Evolutionary conservation across 2,888 invertebrate species (phyloP), one percentile per base, ranked within the genome.

Genomic region (Cerastis leucographa): DNA sequence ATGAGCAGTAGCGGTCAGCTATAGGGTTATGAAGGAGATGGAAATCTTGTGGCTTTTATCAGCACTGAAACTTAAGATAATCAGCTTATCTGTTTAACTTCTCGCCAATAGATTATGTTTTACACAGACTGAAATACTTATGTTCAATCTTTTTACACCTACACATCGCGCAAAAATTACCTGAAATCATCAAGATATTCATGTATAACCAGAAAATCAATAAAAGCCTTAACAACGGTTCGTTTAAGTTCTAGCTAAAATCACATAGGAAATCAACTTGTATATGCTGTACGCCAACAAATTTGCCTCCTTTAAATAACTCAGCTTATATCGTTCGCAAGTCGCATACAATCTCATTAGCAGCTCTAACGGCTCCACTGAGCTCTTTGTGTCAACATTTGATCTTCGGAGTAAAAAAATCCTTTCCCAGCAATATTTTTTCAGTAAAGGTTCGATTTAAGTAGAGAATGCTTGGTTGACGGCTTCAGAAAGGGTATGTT

Each of bases 401-500:
- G 90, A 91, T 87, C 90, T 89, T 87, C 79, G 74, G 83, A 92
- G 91, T 91, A 35, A 35, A 35, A 35, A 35, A 35, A 35, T 2
- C 1, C 35, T 35, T 2, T 35, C 35, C 35, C 35, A 35, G 35
- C 35, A 35, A 35, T 35, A 35, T 2, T 35, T 35, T 35, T 35
- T 35, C 2, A 3, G 35, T 35, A 35, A 35, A 35, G n/a, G n/a
- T n/a, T n/a, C n/a, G n/a, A n/a, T n/a, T 3, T 35, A 35, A 35
- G n/a, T n/a, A n/a, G 2, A 35, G 35, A 35, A 35, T 35, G 35
- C 35, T 35, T 35, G 35, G 35, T 3, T 35, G 35, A 35, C 3
- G 35, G 35, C 35, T 35, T 35, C 35, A 35, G 1, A 3, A 35
- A 35, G 35, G 35, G 35, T 35, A 2, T 3, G 35, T 35, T 35